phyloP scores from a whole-genome alignment of 2,888 invertebrate genomes.

The Emmelina monodactyla region DNA sequence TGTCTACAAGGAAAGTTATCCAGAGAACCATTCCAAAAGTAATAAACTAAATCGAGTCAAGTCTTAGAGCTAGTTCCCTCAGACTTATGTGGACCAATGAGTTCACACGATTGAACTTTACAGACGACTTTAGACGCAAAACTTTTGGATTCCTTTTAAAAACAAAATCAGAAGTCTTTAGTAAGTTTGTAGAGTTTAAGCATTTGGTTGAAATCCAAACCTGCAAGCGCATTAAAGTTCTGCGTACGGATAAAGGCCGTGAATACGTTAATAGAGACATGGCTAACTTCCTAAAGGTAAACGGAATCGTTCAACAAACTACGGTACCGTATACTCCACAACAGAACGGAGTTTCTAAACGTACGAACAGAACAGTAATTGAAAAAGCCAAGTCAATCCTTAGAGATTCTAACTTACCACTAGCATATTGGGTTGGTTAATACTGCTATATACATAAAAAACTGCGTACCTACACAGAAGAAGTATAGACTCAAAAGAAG shows the following conservation, averaged over 20 bases:
- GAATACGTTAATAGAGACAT: neutral
- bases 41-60: neutral
- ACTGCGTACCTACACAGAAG: neutral
- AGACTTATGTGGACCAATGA: neutral
- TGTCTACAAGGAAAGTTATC: neutral
- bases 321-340: neutral
- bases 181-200: neutral
- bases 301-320: neutral
- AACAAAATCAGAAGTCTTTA: slow-evolving; percentile 1
- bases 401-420: neutral
- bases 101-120: neutral
- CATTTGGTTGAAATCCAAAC: neutral
- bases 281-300: neutral
- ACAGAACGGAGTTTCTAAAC: neutral
- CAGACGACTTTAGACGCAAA: slow-evolving; percentile 3
- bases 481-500: neutral
- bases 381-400: neutral
- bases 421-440: neutral
- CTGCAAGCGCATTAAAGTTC: neutral
- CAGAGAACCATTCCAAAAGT: neutral
- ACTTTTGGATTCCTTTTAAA: slow-evolving; percentile 4
- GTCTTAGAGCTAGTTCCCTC: neutral
- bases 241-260: neutral
- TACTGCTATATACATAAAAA: neutral
- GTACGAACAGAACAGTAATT: neutral